Conservation (phyloP, 2,797 vertebrate genomes). For the Dallia pectoralis region DNA sequence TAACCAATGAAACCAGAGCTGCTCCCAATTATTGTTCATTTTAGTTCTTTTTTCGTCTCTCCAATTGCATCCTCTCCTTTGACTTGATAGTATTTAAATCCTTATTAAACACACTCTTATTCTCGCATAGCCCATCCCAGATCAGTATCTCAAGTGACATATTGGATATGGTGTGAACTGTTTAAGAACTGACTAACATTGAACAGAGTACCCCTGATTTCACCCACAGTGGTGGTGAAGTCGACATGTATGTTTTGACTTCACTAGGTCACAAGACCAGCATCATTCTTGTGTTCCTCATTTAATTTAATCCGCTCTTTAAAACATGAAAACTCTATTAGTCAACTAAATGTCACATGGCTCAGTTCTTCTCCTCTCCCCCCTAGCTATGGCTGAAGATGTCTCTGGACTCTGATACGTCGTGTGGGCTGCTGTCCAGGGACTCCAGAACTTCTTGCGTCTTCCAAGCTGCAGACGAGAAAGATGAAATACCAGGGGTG, state of each 20-base stretch:
- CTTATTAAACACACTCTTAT: no score
- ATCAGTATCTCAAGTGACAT: no score
- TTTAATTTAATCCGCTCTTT: background rate
- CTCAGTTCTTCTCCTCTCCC: background rate
- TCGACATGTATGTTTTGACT: background rate
- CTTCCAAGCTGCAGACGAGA: conserved; percentile 70
- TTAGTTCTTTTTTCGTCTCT: no score
- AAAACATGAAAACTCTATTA: background rate
- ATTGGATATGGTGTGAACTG: no score
- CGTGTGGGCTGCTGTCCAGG: conserved; percentile 60
- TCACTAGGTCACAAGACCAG: background rate
- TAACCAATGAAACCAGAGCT: no score
- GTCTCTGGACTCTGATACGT: conserved; percentile 70
- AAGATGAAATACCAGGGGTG: conserved; percentile 67
- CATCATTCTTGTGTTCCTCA: background rate
- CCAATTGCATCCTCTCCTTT: no score
- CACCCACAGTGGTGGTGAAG: background rate
- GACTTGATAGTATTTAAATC: no score
- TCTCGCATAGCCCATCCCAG: no score
- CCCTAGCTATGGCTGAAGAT: conserved; percentile 75
- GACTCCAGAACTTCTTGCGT: conserved; percentile 69
- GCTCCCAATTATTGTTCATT: no score
- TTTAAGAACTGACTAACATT: no score
- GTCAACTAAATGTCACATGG: conserved; percentile 1
- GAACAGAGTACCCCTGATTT: no score